Evolutionary conservation across 2,797 vertebrate species (phyloP), one percentile per base, ranked within the genome.

Genomic region (Pangasius macronema): DNA sequence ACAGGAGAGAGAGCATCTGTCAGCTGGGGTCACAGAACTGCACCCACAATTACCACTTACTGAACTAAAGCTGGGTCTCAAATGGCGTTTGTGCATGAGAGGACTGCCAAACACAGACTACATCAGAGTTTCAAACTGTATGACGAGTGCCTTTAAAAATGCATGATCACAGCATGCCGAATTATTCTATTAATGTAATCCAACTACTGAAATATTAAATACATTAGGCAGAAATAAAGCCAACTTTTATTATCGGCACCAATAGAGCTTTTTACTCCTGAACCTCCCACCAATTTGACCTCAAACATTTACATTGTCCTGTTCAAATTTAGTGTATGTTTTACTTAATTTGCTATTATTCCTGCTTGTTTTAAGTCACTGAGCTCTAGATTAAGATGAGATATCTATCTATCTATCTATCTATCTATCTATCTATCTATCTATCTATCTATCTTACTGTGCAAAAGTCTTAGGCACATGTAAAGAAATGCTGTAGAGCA

Each of bases 1-100:
- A 87, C 30, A 59, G 24, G 65, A 55, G 82, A 77, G 59, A 30
- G 59, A 33, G 82, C 84, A 75, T 85, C 84, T 85, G 84, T 61
- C 84, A 10, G 67, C 42, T 86, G 27, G 13, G 68, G 84, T 84
- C 84, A 75, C 68, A 42, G 67, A 89, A 73, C 24, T 82, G 13
- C 84, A 30, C 18, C 59, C 65, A 85, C 76, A 89, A 55, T 79
- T 83, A 36, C 82, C 82, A 83, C 82, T 83, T 83, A 83, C 16
- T 59, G 79, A 65, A 86, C 76, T 81, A 51, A 85, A 68, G 55
- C 85, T 73, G 65, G 1, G 27, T 86, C 75, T 83, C 65, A 24
- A 83, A 68, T 68, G 30, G 46, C 5, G 46, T 83, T 49, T 13
- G 20, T 36, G 63, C 46, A 53, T 33, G 63, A 53, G n/a, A 83